Evolutionary conservation across 2,888 invertebrate genomes (phyloP), one percentile per base, ranked within the genome.

Genomic region (Drosophila mimetica): DNA sequence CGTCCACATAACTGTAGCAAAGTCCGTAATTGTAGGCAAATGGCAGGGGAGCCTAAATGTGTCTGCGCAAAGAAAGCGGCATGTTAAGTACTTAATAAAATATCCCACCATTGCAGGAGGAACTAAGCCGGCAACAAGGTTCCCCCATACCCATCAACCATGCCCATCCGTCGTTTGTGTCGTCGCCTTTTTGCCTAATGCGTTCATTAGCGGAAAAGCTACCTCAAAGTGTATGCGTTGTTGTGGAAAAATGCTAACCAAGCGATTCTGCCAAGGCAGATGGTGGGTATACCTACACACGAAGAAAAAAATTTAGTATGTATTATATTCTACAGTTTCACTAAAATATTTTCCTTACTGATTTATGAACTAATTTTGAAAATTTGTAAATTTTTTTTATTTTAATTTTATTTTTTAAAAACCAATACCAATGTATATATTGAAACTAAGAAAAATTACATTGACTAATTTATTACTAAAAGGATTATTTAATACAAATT

Each of bases 161-260:
- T 22, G 7, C 22, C 25, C 25, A 25, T 25, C 55, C 41, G 16
- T 20, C 16, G 14, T 8, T 28, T 22, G 46, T 70, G 70, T 65
- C 65, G 65, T 70, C 65, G 67, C 71, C 67, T 71, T 60, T 66
- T 57, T 52, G 81, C 73, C 86, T 84, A 88, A 88, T 86, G 88
- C 84, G 84, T 84, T 84, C 84, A 84, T 84, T 84, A 84, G 87
- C 88, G 84, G 81, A 86, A 86, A 88, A 86, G 82, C 85, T 76
- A 78, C 85, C 87, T 86, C 84, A 86, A 88, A 84, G 88, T 75
- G 77, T 83, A 79, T 77, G 71, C 84, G 75, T 65, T 84, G 75
- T 75, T 77, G 76, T 74, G 86, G 84, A 86, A 88, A 86, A 86
- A 84, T 76, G 88, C 84, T 71, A 84, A 65, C 71, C 81, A 71